These are phyloP conservation scores for Synanthedon andrenaeformis DNA, from an alignment of 2,888 invertebrate species.

Conservation along the genomic window DNA sequence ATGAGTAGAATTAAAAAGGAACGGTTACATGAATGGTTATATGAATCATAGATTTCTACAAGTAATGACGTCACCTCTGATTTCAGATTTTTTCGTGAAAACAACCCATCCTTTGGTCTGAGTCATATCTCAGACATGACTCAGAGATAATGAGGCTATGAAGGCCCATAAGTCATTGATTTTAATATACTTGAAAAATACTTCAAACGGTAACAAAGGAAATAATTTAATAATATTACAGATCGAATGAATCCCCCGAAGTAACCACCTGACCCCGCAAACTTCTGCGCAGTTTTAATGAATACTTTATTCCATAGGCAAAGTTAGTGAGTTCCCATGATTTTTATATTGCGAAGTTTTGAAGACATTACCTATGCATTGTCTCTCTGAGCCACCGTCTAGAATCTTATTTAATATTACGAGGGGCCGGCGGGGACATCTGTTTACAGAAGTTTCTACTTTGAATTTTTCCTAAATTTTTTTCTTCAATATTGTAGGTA, in stretches of 20 bases:
- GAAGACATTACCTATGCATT: conserved; percentile 58
- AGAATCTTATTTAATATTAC: conserved; percentile 51
- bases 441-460: not conserved
- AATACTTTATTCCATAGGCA: conserved; percentile 52
- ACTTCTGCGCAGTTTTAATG: conserved; percentile 39
- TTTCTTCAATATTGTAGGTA: not conserved
- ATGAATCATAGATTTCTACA: not conserved
- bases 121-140: not conserved
- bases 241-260: too few relatives aligned
- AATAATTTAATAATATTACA: too few relatives aligned
- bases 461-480: not conserved
- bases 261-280: conserved; percentile 39
- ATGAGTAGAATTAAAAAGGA: not conserved
- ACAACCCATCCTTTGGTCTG: not conserved
- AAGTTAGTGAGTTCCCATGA: conserved; percentile 54
- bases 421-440: conserved; percentile 9
- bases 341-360: conserved; percentile 61
- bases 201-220: too few relatives aligned
- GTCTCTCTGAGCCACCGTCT: conserved; percentile 20
- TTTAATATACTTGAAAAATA: too few relatives aligned
- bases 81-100: not conserved
- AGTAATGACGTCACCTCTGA: not conserved
- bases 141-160: not conserved
- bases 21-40: not conserved
- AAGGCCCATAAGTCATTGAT: too few relatives aligned